Evolutionary conservation across 1,140 invertebrate genomes (phyloP).

Genomic region (Musca vetustissima): DNA sequence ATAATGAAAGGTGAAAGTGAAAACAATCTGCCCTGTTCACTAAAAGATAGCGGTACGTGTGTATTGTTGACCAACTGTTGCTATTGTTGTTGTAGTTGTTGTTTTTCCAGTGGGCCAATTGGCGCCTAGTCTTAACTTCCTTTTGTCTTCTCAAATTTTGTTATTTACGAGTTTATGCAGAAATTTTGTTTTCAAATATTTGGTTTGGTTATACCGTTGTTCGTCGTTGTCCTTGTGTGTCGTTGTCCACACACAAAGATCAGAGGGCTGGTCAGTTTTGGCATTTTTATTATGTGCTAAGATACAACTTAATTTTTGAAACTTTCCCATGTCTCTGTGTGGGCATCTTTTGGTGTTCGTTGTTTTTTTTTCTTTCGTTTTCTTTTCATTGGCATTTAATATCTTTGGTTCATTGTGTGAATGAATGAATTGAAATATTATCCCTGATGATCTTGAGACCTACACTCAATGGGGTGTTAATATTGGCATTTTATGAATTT

Average conservation of each 20-base stretch:
- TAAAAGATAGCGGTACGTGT: too few relatives aligned
- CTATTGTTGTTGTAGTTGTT: too few relatives aligned
- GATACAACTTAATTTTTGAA: background rate
- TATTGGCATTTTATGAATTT: background rate
- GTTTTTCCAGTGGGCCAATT: background rate
- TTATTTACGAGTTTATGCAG: slow-evolving; percentile 56
- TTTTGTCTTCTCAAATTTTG: slow-evolving; percentile 25
- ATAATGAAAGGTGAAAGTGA: too few relatives aligned
- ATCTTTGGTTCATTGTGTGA: slow-evolving; percentile 1
- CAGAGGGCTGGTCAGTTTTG: too few relatives aligned
- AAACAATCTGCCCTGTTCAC: too few relatives aligned
- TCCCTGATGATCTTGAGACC: background rate
- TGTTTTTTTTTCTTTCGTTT: background rate
- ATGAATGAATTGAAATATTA: slow-evolving; percentile 24
- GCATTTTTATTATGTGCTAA: slow-evolving; percentile 9
- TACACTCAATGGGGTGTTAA: background rate
- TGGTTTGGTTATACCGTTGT: background rate
- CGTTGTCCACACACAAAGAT: too few relatives aligned
- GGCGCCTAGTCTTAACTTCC: slow-evolving; percentile 10
- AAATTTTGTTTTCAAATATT: slow-evolving; percentile 39
- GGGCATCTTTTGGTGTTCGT: background rate
- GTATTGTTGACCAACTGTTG: too few relatives aligned
- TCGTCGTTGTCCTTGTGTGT: background rate
- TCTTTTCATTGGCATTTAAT: background rate
- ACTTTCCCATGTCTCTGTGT: slow-evolving; percentile 16